Evolutionary conservation across 2,888 invertebrate species (phyloP), one percentile per base, ranked within the genome.

Genomic region (Amblyjoppa fuscipennis): DNA sequence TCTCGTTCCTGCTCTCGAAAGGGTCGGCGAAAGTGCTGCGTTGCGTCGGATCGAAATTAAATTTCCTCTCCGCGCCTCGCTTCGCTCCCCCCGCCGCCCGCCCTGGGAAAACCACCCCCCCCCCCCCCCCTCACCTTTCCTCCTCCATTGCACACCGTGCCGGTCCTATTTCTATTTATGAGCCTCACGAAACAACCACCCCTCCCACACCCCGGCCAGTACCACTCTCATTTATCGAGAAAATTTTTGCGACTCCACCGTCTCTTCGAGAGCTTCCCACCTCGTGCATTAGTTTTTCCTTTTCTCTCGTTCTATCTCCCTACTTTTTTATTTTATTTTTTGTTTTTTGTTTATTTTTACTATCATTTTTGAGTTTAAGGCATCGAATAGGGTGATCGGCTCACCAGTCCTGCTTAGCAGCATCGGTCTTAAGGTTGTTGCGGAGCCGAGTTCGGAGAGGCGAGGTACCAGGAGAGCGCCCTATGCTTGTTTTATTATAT

Each of bases 131-230:
- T 71, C 34, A 41, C 59, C 49, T 73, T 49, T 5, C 51, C 71
- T 34, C 73, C 80, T 34, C 80, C 70, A 73, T 73, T 51, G 68
- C 71, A 38, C 56, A 68, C 53, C 83, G 56, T 70, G 13, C 78
- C 81, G 53, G 74, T 80, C 76, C 85, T 85, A 83, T 85, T 83
- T 83, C 85, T 85, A 85, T 85, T 85, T 85, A 85, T 80, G 85
- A 85, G 83, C 83, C 64, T 69, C 61, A 45, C 68, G 85, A 85
- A 83, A 85, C 83, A 85, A 85, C 80, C 80, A 41, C 41, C 41
- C 41, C 41, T 1, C 11, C 3, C 41, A 6, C 41, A 5, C 41
- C 71, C 64, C 78, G 41, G 70, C 25, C 79, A 41, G 34, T 79
- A 66, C 64, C 76, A 85, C 83, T 76, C 80, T 80, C 85, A 80